phyloP scores from a whole-genome alignment of 2,113 vertebrate genomes.

The Catharus bicknelli region DNA sequence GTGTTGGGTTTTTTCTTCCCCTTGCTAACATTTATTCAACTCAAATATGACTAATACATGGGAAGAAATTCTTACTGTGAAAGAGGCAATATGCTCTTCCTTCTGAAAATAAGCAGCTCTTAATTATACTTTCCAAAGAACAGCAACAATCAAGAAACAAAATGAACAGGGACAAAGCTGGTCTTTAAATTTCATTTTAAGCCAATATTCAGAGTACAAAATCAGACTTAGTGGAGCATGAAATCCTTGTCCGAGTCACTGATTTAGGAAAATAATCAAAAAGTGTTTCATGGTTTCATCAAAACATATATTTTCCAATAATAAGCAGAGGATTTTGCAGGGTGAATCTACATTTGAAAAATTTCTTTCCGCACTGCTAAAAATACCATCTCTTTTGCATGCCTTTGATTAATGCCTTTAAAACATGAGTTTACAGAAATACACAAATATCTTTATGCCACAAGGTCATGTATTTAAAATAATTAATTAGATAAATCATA shows the following conservation, averaged over 20 bases:
- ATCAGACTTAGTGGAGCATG: background rate
- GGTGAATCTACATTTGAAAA: background rate
- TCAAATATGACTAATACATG: background rate
- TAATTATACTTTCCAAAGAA: background rate
- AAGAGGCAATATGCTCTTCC: background rate
- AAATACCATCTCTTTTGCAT: background rate
- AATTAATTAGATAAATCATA: background rate
- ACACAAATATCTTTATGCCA: background rate
- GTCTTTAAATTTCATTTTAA: background rate
- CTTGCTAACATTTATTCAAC: background rate
- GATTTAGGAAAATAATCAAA: conserved; percentile 20
- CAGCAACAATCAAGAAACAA: background rate
- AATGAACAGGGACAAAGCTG: background rate
- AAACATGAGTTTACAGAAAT: background rate
- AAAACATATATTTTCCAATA: background rate
- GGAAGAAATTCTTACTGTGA: background rate
- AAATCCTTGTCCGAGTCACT: background rate
- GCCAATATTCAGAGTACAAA: background rate
- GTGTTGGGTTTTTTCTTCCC: background rate
- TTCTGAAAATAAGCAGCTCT: background rate
- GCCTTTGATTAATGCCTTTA: background rate
- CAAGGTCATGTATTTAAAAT: background rate
- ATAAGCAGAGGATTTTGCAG: background rate
- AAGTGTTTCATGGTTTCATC: background rate
- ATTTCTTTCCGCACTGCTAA: background rate